phyloP scores from a whole-genome alignment of 2,797 vertebrate genomes.

The Luscinia luscinia region DNA sequence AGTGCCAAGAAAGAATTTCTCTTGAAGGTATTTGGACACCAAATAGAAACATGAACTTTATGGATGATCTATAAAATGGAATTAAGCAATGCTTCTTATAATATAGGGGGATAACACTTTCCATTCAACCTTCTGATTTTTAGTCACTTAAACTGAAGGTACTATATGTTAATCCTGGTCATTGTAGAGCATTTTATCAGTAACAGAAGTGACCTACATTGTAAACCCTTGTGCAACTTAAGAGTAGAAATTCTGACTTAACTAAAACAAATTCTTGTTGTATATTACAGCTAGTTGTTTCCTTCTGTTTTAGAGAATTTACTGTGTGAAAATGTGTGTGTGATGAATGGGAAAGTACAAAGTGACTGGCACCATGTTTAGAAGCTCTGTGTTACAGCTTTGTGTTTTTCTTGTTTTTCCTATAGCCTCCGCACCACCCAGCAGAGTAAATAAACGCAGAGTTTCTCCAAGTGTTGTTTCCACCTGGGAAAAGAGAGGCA shows the following conservation, averaged over 20 bases:
- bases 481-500: constrained; percentile 87
- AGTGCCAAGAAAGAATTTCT: neutral
- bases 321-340: neutral
- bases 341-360: neutral
- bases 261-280: neutral
- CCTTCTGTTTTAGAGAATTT: neutral
- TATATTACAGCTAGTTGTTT: neutral
- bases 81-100: neutral
- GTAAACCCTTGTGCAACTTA: neutral
- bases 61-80: neutral
- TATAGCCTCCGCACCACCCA: constrained; percentile 89
- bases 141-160: neutral
- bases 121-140: neutral
- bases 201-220: neutral
- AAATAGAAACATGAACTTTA: neutral
- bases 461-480: constrained; percentile 83
- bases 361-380: neutral
- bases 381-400: neutral
- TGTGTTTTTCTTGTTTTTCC: neutral
- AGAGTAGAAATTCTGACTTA: neutral
- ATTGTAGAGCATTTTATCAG: neutral
- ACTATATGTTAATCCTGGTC: neutral
- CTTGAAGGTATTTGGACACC: neutral
- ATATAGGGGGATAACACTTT: neutral
- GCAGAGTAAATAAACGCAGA: constrained; percentile 88